These are phyloP conservation scores for Chelon auratus DNA, from an alignment of 2,797 vertebrate genomes.

Conservation along the genomic window DNA sequence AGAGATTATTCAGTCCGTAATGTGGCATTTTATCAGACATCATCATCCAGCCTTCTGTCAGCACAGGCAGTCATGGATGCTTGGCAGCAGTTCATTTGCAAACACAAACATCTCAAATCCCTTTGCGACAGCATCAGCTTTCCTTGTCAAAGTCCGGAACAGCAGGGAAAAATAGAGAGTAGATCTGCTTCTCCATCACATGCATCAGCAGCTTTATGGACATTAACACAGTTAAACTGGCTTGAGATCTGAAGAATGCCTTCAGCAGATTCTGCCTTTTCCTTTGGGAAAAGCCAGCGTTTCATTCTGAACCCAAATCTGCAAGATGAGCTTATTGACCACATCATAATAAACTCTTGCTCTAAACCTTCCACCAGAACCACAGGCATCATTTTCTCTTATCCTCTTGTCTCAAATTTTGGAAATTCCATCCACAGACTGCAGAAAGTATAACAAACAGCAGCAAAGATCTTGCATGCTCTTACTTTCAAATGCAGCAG, in stretches of 20 bases:
- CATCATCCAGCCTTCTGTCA: too few species aligned
- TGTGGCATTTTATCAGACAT: too few species aligned
- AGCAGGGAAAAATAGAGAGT: not conserved
- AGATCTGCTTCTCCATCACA: conserved; percentile 7
- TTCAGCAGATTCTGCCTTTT: conserved; percentile 49
- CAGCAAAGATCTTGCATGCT: conserved; percentile 22
- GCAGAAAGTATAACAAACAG: conserved; percentile 64
- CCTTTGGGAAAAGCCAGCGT: conserved; percentile 31
- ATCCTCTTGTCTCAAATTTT: conserved; percentile 15
- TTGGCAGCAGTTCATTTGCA: too few species aligned
- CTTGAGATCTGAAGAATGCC: conserved; percentile 37
- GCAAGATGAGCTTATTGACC: conserved; percentile 44
- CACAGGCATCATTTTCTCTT: conserved; percentile 10
- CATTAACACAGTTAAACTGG: conserved; percentile 21
- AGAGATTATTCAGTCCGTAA: too few species aligned
- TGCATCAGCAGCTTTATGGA: conserved; percentile 7
- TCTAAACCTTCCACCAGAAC: conserved; percentile 46
- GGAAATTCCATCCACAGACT: conserved; percentile 32
- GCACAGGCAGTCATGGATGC: too few species aligned
- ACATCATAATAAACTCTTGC: conserved; percentile 47
- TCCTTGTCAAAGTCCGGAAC: too few species aligned
- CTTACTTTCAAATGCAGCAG: conserved; percentile 39
- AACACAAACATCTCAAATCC: too few species aligned
- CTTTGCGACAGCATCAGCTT: too few species aligned
- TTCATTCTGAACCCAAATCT: conserved; percentile 46